phyloP scores from a whole-genome alignment of 2,797 vertebrate species.

The Bufotes viridis region DNA sequence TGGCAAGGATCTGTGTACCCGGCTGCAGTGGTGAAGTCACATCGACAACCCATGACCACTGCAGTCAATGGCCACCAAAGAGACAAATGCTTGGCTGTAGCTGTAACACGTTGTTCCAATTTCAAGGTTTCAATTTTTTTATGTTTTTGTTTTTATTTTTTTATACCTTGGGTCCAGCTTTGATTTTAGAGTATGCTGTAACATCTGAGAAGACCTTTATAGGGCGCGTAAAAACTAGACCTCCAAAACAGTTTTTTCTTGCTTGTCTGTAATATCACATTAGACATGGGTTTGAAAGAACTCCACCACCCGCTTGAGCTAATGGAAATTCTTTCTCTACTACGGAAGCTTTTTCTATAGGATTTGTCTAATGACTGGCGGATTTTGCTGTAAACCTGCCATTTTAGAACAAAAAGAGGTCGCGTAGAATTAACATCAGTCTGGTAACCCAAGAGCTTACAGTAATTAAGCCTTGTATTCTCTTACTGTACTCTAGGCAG shows the following conservation, averaged over 20 bases:
- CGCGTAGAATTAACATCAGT: not conserved
- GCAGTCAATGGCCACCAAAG: too few species aligned
- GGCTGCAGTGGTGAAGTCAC: too few species aligned
- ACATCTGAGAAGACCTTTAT: too few species aligned
- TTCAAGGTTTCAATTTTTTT: too few species aligned
- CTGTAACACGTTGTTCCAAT: too few species aligned
- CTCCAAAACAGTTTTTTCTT: not conserved
- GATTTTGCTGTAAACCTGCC: constrained; percentile 12
- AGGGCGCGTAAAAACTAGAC: too few species aligned
- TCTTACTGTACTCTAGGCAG: not conserved
- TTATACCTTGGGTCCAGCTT: too few species aligned
- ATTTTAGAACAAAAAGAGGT: constrained; percentile 20
- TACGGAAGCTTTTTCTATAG: not conserved
- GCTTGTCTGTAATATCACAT: not conserved
- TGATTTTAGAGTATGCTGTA: too few species aligned
- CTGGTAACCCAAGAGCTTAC: constrained; percentile 27
- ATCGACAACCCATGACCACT: too few species aligned
- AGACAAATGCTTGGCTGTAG: too few species aligned
- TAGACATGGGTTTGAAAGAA: not conserved
- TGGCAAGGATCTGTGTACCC: too few species aligned
- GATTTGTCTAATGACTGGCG: constrained; percentile 6
- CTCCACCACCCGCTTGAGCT: not conserved
- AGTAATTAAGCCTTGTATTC: constrained; percentile 21
- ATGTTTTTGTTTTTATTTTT: too few species aligned
- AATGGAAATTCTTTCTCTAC: not conserved